A percentile compares a stretch with the other conserved stretches of the same genome.
Conservation (phyloP, 2,797 vertebrate species). For the Coccyzus lansbergi region DNA sequence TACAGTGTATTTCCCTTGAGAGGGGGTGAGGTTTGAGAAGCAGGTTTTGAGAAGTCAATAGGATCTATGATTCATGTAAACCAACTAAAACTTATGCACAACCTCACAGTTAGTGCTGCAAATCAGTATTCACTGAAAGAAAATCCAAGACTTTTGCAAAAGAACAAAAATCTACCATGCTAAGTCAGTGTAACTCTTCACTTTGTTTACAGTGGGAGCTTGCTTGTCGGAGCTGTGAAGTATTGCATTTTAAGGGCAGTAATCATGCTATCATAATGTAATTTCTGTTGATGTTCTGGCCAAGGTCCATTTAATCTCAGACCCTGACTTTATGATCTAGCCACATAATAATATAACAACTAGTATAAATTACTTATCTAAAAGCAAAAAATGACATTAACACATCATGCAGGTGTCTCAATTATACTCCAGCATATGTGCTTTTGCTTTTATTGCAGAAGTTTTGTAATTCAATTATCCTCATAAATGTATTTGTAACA, state of each 20-base stretch:
- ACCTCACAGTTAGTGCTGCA: neutral
- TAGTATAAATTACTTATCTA: conserved; percentile 51
- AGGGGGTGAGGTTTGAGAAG: neutral
- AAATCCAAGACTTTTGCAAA: neutral
- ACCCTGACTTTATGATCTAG: neutral
- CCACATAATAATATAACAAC: conserved; percentile 12
- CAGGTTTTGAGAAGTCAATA: neutral
- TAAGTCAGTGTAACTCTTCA: neutral
- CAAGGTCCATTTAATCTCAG: conserved; percentile 28
- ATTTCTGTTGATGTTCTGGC: conserved; percentile 43
- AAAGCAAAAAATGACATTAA: conserved; percentile 44
- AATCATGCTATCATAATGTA: neutral
- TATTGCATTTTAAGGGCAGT: conserved; percentile 35
- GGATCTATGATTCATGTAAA: neutral
- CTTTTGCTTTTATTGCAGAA: conserved; percentile 37
- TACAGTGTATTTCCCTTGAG: rapidly evolving
- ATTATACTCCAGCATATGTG: neutral
- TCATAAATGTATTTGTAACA: conserved; percentile 21
- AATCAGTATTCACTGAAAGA: neutral
- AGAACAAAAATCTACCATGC: conserved; percentile 8
- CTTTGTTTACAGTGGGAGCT: conserved; percentile 2
- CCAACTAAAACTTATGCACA: neutral
- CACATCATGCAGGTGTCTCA: conserved; percentile 36
- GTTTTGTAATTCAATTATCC: conserved; percentile 43
- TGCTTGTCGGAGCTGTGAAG: neutral